Conservation (phyloP, 1,140 invertebrate species). For the Platyscapa corneri region DNA sequence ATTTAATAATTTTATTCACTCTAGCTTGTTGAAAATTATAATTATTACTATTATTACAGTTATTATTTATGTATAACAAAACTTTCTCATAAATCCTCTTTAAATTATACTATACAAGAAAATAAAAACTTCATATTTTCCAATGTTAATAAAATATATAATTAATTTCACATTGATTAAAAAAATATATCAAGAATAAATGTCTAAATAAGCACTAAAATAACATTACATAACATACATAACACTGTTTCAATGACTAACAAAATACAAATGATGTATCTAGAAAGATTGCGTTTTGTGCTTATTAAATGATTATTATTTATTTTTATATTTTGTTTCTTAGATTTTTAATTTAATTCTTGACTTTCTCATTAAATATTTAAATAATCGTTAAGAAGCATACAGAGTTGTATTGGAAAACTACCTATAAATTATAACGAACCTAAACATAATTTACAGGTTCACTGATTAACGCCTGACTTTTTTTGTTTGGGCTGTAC, state of each 20-base stretch:
- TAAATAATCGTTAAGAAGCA: neutral
- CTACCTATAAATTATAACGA: conserved; percentile 64
- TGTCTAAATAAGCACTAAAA: neutral
- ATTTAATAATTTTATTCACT: conserved; percentile 45
- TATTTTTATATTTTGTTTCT: conserved; percentile 15
- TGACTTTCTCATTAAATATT: conserved; percentile 7
- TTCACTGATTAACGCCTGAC: conserved; percentile 56
- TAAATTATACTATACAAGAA: neutral
- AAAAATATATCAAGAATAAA: conserved; percentile 22
- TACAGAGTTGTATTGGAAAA: conserved; percentile 52
- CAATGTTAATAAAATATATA: no score
- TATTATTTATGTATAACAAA: conserved; percentile 47
- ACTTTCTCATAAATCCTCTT: conserved; percentile 12
- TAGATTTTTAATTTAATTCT: neutral
- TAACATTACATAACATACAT: neutral
- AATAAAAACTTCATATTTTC: neutral
- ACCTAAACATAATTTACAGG: conserved; percentile 58
- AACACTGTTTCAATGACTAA: conserved; percentile 1
- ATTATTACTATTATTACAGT: conserved; percentile 50
- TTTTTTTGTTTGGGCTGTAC: conserved; percentile 29
- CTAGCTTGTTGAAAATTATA: conserved; percentile 45
- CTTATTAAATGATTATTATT: conserved; percentile 36
- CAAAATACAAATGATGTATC: neutral
- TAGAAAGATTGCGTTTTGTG: conserved; percentile 16
- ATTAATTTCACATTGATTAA: no score